Evolutionary conservation across 2,113 vertebrate genomes (phyloP).

Genomic region (Grallaria varia): DNA sequence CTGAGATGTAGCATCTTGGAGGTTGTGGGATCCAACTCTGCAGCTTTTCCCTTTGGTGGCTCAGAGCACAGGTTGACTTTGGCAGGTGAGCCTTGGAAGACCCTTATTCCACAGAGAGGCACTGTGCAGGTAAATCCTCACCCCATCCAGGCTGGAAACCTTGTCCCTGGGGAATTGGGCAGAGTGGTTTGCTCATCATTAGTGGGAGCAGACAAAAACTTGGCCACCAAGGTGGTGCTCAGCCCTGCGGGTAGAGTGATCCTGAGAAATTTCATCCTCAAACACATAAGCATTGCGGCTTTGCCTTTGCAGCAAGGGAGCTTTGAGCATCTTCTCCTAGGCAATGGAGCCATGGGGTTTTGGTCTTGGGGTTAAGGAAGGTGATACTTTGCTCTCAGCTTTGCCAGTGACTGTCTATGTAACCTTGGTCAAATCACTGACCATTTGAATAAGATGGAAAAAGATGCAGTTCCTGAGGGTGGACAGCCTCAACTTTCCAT

Average conservation of each 20-base stretch:
- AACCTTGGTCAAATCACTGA: not conserved
- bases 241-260: not conserved
- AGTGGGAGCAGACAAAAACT: not conserved
- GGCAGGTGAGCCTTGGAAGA: not conserved
- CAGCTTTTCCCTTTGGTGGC: not conserved
- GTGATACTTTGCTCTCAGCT: not conserved
- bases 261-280: not conserved
- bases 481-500: not conserved
- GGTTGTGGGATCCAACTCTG: accelerated
- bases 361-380: not conserved
- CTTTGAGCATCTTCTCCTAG: not conserved
- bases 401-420: accelerated
- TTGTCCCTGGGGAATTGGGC: not conserved
- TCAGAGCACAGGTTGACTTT: not conserved
- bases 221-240: not conserved
- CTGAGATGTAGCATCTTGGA: not conserved
- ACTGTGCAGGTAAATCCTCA: not conserved
- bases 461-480: not conserved
- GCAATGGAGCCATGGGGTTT: not conserved
- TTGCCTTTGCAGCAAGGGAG: not conserved
- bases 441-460: not conserved
- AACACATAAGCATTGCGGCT: not conserved
- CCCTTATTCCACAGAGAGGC: not conserved
- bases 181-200: not conserved
- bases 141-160: not conserved